Percentiles rank a stretch among this genome's conserved stretches.
Evolutionary conservation across 2,113 vertebrate genomes (phyloP).

Genomic region (Sprattus sprattus): DNA sequence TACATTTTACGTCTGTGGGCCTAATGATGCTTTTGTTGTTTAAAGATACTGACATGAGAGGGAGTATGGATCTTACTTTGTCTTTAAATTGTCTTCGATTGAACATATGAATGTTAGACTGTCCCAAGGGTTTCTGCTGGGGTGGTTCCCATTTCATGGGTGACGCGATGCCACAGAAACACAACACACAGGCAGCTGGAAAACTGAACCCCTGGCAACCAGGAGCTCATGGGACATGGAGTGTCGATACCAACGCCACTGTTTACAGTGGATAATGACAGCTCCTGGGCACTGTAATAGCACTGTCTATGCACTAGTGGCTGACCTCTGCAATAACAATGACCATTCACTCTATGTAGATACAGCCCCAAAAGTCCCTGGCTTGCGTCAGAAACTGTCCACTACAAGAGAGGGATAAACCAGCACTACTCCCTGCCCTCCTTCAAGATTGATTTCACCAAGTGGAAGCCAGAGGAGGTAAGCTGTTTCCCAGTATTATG

Average conservation of each 20-base stretch:
- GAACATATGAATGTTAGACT: not conserved
- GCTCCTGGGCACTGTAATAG: not conserved
- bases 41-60: not conserved
- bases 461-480: slow-evolving; percentile 98
- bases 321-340: not conserved
- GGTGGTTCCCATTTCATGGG: not conserved
- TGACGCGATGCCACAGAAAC: not conserved
- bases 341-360: slow-evolving; percentile 58
- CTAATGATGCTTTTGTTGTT: not conserved
- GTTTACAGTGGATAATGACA: not conserved
- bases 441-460: slow-evolving; percentile 94
- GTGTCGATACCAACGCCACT: not conserved
- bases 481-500: slow-evolving; percentile 39
- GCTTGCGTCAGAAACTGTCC: slow-evolving; percentile 90
- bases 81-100: not conserved
- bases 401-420: slow-evolving; percentile 94
- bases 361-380: slow-evolving; percentile 88
- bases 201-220: not conserved
- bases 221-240: not conserved
- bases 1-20: not conserved
- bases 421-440: slow-evolving; percentile 96
- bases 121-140: not conserved
- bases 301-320: not conserved
- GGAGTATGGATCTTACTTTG: not conserved
- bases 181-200: not conserved